Conservation (phyloP, 2,113 vertebrate genomes). For the Ptychochromis oligacanthus region DNA sequence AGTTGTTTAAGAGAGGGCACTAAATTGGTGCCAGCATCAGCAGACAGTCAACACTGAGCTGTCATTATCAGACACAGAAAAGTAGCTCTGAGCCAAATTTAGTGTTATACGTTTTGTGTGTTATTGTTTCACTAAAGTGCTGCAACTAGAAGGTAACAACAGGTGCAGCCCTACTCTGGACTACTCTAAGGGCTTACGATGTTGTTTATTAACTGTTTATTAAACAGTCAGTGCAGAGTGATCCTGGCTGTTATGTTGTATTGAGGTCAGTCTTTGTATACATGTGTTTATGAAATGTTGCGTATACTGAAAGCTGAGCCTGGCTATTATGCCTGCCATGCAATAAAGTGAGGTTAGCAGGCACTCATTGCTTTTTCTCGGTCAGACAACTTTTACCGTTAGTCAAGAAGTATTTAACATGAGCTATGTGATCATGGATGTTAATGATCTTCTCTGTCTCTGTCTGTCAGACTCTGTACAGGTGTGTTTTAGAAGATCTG, state of each 20-base stretch:
- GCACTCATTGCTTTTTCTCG: background rate
- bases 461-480: slow-evolving; percentile 88
- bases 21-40: background rate
- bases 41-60: background rate
- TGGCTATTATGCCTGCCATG: background rate
- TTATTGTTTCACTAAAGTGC: background rate
- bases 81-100: background rate
- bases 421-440: background rate
- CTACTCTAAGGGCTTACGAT: too few species aligned
- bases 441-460: background rate
- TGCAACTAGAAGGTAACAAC: too few species aligned
- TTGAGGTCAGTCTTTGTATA: background rate
- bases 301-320: background rate
- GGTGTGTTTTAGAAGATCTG: slow-evolving; percentile 94
- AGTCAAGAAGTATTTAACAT: background rate
- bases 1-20: background rate
- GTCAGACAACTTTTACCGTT: background rate
- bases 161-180: too few species aligned
- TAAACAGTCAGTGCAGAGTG: background rate
- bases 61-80: background rate
- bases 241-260: background rate
- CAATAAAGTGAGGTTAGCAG: background rate
- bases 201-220: too few species aligned
- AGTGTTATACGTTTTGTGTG: background rate
- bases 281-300: background rate